Percentiles rank a stretch among this genome's conserved stretches.
Conservation (phyloP, 2,113 vertebrate genomes). For the Podarcis muralis region DNA sequence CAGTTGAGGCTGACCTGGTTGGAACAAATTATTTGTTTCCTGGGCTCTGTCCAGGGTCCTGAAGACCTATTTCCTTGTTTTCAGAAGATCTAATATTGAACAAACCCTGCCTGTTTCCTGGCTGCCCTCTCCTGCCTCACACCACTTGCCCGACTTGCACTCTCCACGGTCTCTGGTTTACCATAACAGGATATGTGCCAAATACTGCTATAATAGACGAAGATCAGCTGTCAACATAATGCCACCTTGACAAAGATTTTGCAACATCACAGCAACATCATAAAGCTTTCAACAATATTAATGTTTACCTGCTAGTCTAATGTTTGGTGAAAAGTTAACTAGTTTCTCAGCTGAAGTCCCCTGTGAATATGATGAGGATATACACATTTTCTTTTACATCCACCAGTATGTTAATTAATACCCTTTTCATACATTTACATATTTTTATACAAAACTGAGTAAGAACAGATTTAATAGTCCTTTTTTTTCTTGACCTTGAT, state of each 20-base stretch:
- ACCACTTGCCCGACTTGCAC: not conserved
- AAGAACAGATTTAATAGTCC: not conserved
- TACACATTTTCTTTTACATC: not conserved
- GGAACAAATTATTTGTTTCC: no score
- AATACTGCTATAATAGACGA: not conserved
- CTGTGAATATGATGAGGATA: not conserved
- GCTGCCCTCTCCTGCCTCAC: not conserved
- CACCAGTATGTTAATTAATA: not conserved
- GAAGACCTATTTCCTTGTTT: not conserved
- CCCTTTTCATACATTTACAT: not conserved
- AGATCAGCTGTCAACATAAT: not conserved
- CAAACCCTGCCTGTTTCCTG: no score
- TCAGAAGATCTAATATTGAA: not conserved
- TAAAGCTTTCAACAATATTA: not conserved
- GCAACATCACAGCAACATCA: not conserved
- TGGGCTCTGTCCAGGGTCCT: constrained; percentile 4
- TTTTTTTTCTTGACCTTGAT: not conserved
- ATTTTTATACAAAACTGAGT: not conserved
- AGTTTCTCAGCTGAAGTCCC: not conserved
- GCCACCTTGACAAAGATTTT: not conserved
- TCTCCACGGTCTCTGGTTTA: not conserved
- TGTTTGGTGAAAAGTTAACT: not conserved
- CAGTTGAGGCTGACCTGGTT: not conserved
- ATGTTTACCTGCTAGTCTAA: not conserved
- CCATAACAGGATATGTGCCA: not conserved